Evolutionary conservation across 2,888 invertebrate genomes (phyloP).

Genomic region (Galeopsomyia nigrocyanea): DNA sequence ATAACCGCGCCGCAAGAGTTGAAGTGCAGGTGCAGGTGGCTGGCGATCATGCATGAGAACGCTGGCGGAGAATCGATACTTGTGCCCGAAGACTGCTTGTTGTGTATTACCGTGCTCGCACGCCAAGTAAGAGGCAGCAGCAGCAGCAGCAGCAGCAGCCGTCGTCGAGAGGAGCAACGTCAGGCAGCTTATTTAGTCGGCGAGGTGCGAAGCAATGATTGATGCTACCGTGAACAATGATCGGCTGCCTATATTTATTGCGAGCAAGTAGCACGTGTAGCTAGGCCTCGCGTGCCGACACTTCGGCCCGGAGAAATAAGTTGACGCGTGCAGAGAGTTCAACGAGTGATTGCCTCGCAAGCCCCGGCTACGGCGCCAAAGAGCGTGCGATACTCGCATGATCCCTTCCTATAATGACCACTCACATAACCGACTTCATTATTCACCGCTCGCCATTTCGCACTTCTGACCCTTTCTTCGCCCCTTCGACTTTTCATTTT

Average conservation of each 20-base stretch:
- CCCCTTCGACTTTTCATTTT: too few species aligned
- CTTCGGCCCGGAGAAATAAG: constrained; percentile 26
- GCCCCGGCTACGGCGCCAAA: neutral
- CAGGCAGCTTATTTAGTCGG: constrained; percentile 37
- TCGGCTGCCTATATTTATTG: constrained; percentile 38
- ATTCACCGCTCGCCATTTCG: too few species aligned
- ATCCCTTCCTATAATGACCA: neutral
- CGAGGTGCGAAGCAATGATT: constrained; percentile 44
- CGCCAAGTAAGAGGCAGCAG: too few species aligned
- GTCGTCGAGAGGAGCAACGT: constrained; percentile 11
- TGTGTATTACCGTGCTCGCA: too few species aligned
- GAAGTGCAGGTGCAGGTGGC: too few species aligned
- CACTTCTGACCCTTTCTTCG: too few species aligned
- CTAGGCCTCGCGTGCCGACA: constrained; percentile 26
- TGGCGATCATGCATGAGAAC: too few species aligned
- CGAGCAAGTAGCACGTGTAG: neutral
- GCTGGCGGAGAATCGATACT: too few species aligned
- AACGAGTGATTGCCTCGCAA: constrained; percentile 43
- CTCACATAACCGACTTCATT: too few species aligned
- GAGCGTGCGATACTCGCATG: constrained; percentile 5
- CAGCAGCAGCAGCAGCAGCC: constrained; percentile 11
- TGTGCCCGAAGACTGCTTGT: too few species aligned
- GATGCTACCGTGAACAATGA: constrained; percentile 52
- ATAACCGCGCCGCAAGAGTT: too few species aligned
- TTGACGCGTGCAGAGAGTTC: constrained; percentile 44